A percentile compares a stretch with the other conserved stretches of the same genome.
Evolutionary conservation across 1,140 invertebrate genomes (phyloP).

Genomic region (Philaenus spumarius): DNA sequence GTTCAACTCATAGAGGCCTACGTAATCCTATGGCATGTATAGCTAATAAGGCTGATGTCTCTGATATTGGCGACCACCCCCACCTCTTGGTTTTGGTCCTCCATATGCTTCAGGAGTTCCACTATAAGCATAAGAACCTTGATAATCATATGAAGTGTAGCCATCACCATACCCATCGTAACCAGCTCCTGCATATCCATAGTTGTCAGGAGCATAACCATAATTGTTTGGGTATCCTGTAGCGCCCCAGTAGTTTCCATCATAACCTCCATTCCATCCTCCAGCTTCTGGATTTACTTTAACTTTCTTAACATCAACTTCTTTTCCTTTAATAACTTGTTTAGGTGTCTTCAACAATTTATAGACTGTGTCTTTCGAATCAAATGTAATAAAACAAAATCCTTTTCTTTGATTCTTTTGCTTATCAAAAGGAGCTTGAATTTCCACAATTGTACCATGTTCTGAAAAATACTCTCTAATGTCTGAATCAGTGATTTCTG

Average conservation of each 20-base stretch:
- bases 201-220: slow-evolving; percentile 33
- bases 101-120: not conserved
- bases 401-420: slow-evolving; percentile 57
- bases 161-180: slow-evolving; percentile 31
- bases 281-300: slow-evolving; percentile 42
- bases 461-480: slow-evolving; percentile 53
- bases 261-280: slow-evolving; percentile 21
- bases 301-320: slow-evolving; percentile 50
- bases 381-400: slow-evolving; percentile 61
- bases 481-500: slow-evolving; percentile 55
- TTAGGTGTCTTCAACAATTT: slow-evolving; percentile 53
- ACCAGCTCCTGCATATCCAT: slow-evolving; percentile 39
- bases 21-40: not conserved
- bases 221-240: not conserved
- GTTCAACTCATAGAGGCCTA: too few relatives aligned
- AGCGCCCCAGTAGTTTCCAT: not conserved
- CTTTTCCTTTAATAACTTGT: slow-evolving; percentile 55
- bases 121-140: not conserved
- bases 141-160: not conserved
- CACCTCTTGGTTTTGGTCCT: not conserved
- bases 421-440: slow-evolving; percentile 63
- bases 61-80: not conserved
- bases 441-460: slow-evolving; percentile 54
- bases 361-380: slow-evolving; percentile 53
- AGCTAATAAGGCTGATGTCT: not conserved